These are phyloP conservation scores for Torymus auratus DNA, from an alignment of 2,888 invertebrate species.

Conservation along the genomic window DNA sequence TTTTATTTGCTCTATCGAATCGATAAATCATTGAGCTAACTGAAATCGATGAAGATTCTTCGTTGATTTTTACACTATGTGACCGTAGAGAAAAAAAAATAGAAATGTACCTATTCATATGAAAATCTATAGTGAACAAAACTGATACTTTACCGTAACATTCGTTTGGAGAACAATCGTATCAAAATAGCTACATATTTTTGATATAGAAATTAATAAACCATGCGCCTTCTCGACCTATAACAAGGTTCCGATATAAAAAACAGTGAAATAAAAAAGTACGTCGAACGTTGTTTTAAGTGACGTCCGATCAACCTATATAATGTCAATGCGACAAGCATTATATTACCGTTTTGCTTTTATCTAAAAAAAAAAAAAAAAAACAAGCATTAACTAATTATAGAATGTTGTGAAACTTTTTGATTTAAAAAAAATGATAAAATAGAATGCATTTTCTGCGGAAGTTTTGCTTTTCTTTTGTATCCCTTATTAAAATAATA, in stretches of 20 bases:
- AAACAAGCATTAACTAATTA: conserved; percentile 54
- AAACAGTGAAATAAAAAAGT: conserved; percentile 35
- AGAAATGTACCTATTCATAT: conserved; percentile 23
- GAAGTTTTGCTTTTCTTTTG: conserved; percentile 33
- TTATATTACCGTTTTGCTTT: conserved; percentile 52
- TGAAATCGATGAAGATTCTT: conserved; percentile 34
- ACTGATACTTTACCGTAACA: conserved; percentile 42
- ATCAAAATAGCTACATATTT: conserved; percentile 55
- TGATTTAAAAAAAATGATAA: conserved; percentile 47
- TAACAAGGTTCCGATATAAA: conserved; percentile 46
- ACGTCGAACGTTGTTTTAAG: conserved; percentile 22
- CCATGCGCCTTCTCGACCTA: conserved; percentile 58
- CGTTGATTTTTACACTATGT: conserved; percentile 42
- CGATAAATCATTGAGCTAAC: conserved; percentile 26
- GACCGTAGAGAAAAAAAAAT: conserved; percentile 36
- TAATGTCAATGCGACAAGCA: conserved; percentile 44
- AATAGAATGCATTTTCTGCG: conserved; percentile 51
- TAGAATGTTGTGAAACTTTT: conserved; percentile 54
- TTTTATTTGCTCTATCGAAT: conserved; percentile 20
- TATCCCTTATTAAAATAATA: conserved; percentile 16
- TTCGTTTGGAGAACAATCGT: conserved; percentile 53
- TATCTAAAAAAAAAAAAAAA: conserved; percentile 28
- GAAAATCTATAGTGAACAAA: conserved; percentile 36
- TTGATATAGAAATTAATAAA: conserved; percentile 59
- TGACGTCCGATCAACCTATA: conserved; percentile 47